phyloP scores from a whole-genome alignment of 2,888 invertebrate genomes.

The Chrysomela aeneicollis region DNA sequence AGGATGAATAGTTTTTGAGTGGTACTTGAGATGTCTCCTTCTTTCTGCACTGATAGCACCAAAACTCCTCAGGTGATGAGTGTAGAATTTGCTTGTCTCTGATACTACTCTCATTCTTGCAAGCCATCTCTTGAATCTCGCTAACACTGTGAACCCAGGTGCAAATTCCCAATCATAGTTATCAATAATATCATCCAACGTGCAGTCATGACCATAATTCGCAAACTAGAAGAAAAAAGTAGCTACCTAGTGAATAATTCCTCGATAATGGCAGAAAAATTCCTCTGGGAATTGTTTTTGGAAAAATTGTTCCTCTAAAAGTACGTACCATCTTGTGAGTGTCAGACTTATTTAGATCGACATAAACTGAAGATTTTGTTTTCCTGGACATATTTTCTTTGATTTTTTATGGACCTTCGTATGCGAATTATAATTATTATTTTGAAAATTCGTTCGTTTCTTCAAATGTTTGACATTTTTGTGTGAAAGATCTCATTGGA shows the following conservation, averaged over 20 bases:
- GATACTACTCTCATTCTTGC: constrained; percentile 45
- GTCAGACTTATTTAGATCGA: constrained; percentile 5
- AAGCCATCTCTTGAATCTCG: constrained; percentile 40
- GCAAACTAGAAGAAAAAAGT: constrained; percentile 39
- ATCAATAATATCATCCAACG: constrained; percentile 42
- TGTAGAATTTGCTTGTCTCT: constrained; percentile 48
- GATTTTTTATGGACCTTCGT: neutral
- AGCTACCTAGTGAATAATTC: too few species aligned
- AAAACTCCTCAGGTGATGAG: constrained; percentile 51
- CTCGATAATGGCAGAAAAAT: too few species aligned
- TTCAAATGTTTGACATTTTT: neutral
- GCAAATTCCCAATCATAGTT: constrained; percentile 41
- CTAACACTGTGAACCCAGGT: constrained; percentile 29
- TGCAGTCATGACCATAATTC: constrained; percentile 47
- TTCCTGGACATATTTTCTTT: constrained; percentile 3
- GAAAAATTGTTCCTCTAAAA: neutral
- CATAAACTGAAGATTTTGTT: neutral
- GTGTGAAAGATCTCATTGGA: too few species aligned
- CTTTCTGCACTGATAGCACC: constrained; percentile 51
- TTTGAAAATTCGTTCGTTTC: neutral
- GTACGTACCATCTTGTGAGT: constrained; percentile 14
- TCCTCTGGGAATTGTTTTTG: too few species aligned
- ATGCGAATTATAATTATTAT: neutral
- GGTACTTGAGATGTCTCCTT: constrained; percentile 46
- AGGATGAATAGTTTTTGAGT: constrained; percentile 50